Evolutionary conservation across 2,113 vertebrate species (phyloP).

Genomic region (Nothoprocta pentlandii): DNA sequence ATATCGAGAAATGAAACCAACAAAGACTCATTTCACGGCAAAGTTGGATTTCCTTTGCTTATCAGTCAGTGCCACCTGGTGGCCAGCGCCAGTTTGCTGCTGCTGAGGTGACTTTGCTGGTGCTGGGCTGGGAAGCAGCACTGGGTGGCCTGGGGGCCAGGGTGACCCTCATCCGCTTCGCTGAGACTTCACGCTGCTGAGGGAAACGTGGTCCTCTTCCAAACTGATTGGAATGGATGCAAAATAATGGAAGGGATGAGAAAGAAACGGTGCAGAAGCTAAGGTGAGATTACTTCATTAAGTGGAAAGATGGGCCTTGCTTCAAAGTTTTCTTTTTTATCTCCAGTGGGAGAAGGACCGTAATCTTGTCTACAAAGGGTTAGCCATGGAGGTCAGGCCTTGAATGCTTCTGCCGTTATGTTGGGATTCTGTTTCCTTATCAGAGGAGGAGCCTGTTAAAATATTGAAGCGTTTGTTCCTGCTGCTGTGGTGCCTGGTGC

Average conservation of each 20-base stretch:
- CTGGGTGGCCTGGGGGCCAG: neutral
- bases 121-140: neutral
- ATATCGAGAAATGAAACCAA: constrained; percentile 56
- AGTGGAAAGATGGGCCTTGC: neutral
- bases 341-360: neutral
- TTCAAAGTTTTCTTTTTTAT: neutral
- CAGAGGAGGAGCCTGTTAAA: neutral
- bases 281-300: neutral
- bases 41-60: neutral
- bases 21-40: constrained; percentile 2
- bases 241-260: neutral
- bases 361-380: neutral
- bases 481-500: neutral
- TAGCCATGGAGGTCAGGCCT: neutral
- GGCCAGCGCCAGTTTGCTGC: neutral
- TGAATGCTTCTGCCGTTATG: neutral
- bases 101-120: too few species aligned
- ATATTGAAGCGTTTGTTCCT: neutral
- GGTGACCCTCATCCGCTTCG: neutral
- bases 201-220: neutral
- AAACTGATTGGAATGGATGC: neutral
- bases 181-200: neutral
- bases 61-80: constrained; percentile 52
- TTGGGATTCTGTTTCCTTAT: too few species aligned
- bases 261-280: neutral